Percentiles rank a stretch among this genome's conserved stretches.
phyloP scores from a whole-genome alignment of 2,888 invertebrate genomes.

The Nemapogon koenigi region DNA sequence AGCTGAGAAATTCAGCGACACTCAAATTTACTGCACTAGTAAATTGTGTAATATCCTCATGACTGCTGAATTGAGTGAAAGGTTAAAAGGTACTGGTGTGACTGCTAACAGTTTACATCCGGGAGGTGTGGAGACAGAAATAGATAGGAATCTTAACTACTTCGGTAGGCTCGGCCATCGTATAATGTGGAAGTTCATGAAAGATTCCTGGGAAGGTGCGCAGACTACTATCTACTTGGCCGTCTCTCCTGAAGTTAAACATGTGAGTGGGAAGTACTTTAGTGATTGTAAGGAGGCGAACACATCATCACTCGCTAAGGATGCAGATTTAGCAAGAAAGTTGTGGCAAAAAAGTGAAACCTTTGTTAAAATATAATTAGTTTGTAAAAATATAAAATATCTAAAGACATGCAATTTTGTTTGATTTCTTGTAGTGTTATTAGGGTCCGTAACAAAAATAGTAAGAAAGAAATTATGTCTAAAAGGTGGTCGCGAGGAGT shows the following conservation, averaged over 20 bases:
- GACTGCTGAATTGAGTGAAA: slow-evolving; percentile 71
- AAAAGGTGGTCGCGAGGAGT: no score
- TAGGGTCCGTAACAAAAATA: no score
- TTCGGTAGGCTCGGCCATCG: slow-evolving; percentile 14
- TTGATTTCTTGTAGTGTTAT: no score
- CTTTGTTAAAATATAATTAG: slow-evolving; percentile 27
- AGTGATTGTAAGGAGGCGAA: slow-evolving; percentile 55
- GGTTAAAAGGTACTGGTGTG: slow-evolving; percentile 71
- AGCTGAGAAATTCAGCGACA: slow-evolving; percentile 15
- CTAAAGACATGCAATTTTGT: no score
- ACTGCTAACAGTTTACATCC: slow-evolving; percentile 84
- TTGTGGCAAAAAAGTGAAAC: slow-evolving; percentile 71
- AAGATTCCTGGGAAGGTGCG: slow-evolving; percentile 37
- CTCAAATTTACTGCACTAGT: slow-evolving; percentile 47
- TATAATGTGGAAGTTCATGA: slow-evolving; percentile 22
- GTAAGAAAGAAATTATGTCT: no score
- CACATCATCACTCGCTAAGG: slow-evolving; percentile 40
- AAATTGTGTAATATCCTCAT: slow-evolving; percentile 80
- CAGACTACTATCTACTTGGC: slow-evolving; percentile 64
- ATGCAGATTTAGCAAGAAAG: slow-evolving; percentile 58
- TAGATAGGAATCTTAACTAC: slow-evolving; percentile 61
- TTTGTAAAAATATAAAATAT: no score
- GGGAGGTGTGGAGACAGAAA: slow-evolving; percentile 77
- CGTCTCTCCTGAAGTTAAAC: slow-evolving; percentile 55
- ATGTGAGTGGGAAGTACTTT: slow-evolving; percentile 68